Base-by-base conservation (phyloP, 2,888 invertebrate genomes). In the Esperia sulphurella region DNA sequence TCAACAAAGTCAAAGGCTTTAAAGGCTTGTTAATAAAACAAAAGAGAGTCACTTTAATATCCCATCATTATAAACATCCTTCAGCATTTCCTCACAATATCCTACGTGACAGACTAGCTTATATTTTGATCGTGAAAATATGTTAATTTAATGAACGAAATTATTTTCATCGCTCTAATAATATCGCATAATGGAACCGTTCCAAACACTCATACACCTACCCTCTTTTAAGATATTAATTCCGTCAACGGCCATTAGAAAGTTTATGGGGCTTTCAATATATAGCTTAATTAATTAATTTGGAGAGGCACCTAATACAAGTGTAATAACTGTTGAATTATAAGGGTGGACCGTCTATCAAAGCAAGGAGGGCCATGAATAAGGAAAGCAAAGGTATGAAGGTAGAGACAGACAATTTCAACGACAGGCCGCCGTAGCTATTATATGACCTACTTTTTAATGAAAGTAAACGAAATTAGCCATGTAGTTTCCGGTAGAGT, bases 201-300 rank as follows among this genome's bases (percentile, higher is more conserved):
- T 68, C 55, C 54, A 61, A 63, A 59, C 57, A 61, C 60, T 65
- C 62, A 49, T 51, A 57, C 54, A 21, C 52, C 52, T 57, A 35
- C 39, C 49, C 42, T 44, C 53, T 53, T 54, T 54, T 64, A 56
- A 66, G 63, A 73, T 67, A 71, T 73, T 74, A 73, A 75, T 72
- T 75, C 68, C 62, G 63, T 68, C 65, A 69, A 62, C 65, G 65
- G 58, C 65, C 64, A 60, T 71, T 69, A 68, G 57, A 58, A 60
- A 69, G 58, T 73, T 74, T 70, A 74, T 65, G 69, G 64, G 63
- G 59, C 67, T 68, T 70, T 71, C 65, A 65, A 68, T 73, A 63
- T 68, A 68, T 56, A 50, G 54, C 51, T 63, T 70, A 66, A 65
- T 73, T 73, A 71, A 71, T 65, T 73, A 71, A 71, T 65, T 68